These are phyloP conservation scores for Ceratosolen solmsi DNA, from an alignment of 1,140 invertebrate genomes.

Conservation along the genomic window DNA sequence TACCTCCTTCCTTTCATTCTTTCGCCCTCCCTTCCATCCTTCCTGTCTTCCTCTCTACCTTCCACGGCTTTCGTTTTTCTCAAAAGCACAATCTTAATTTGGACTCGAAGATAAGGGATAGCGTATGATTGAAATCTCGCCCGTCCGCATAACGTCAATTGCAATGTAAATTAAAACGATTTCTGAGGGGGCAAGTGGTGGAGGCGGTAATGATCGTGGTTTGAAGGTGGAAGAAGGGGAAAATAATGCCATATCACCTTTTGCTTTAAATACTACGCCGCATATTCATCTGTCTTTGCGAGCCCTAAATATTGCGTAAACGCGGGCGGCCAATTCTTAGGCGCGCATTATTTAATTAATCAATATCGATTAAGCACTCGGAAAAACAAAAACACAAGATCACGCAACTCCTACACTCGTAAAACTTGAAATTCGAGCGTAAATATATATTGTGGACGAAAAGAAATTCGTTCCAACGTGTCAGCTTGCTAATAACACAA, in stretches of 20 bases:
- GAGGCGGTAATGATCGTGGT: too few species aligned
- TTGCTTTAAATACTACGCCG: not conserved
- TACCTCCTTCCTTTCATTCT: not conserved
- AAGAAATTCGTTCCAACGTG: conserved; percentile 39
- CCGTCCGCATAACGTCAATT: not conserved
- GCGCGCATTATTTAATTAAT: conserved; percentile 16
- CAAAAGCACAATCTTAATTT: not conserved
- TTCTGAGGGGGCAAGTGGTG: not conserved
- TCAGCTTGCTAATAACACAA: conserved; percentile 43
- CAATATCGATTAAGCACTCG: conserved; percentile 1
- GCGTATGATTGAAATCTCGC: not conserved
- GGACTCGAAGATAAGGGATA: not conserved
- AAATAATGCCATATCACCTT: not conserved
- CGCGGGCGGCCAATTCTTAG: not conserved
- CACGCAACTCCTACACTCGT: not conserved
- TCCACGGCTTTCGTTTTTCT: too few species aligned
- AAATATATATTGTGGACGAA: conserved; percentile 26
- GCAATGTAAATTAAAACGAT: not conserved
- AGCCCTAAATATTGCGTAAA: not conserved
- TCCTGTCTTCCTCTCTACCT: not conserved
- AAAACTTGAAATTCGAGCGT: conserved; percentile 32
- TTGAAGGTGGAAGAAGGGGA: too few species aligned
- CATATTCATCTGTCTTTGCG: not conserved
- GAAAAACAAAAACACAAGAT: not conserved
- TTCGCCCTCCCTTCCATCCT: not conserved